These are phyloP conservation scores for Nephrotoma flavescens DNA, from an alignment of 2,888 invertebrate species.

Conservation along the genomic window DNA sequence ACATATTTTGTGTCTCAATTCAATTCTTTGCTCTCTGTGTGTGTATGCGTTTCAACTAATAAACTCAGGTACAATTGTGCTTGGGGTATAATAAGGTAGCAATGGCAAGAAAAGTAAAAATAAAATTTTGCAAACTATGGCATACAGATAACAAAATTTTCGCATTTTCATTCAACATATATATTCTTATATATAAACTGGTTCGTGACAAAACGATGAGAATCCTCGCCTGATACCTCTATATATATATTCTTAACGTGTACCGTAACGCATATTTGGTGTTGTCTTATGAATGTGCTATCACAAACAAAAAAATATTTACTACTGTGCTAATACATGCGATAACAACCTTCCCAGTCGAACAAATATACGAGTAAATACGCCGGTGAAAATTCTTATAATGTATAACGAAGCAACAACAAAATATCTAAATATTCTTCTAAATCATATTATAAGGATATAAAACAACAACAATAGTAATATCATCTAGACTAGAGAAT, in stretches of 20 bases:
- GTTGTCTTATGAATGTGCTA: not conserved
- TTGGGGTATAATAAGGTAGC: not conserved
- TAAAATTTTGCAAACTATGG: not conserved
- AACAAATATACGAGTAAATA: not conserved
- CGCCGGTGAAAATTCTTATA: not conserved
- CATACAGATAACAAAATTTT: not conserved
- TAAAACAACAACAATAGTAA: not conserved
- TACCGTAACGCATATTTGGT: not conserved
- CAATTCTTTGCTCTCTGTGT: not conserved
- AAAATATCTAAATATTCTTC: not conserved
- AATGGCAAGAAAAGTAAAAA: not conserved
- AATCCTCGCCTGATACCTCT: not conserved
- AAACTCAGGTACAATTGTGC: not conserved
- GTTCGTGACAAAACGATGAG: not conserved
- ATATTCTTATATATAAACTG: not conserved
- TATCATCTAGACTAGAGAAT: not conserved
- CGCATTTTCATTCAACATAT: not conserved
- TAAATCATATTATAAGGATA: not conserved
- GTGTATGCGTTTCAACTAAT: not conserved
- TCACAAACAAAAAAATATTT: not conserved
- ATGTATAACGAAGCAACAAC: not conserved
- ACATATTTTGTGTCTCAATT: not conserved
- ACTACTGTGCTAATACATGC: not conserved
- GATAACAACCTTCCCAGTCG: not conserved
- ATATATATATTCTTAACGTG: not conserved